Conservation (phyloP, 2,888 invertebrate genomes). For the Strigamia crassipes region DNA sequence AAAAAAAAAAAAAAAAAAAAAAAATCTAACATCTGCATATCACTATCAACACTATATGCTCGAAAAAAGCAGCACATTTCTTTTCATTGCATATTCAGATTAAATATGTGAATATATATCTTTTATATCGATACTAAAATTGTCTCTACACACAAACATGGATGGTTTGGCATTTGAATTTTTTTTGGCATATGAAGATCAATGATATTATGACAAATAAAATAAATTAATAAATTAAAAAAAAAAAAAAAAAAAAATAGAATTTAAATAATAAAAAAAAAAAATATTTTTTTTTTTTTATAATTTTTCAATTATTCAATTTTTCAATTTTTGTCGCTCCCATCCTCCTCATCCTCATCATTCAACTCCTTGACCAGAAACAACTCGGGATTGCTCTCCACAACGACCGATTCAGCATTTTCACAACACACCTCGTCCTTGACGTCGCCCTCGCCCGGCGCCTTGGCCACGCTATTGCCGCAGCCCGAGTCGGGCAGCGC, state of each 20-base stretch:
- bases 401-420: neutral
- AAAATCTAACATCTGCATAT: slow-evolving; percentile 38
- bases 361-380: slow-evolving; percentile 23
- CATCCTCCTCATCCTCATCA: neutral
- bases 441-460: neutral
- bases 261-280: too few relatives aligned
- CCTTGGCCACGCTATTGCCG: neutral
- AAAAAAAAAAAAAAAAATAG: neutral
- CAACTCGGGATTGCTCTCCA: slow-evolving; percentile 14
- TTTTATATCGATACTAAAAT: neutral
- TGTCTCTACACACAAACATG: slow-evolving; percentile 29
- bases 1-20: too few relatives aligned
- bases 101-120: neutral
- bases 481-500: neutral
- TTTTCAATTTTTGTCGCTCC: neutral
- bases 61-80: slow-evolving; percentile 6
- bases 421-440: slow-evolving; percentile 24
- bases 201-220: slow-evolving; percentile 4
- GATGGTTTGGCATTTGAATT: slow-evolving; percentile 22
- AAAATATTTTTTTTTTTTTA: too few relatives aligned
- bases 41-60: slow-evolving; percentile 36
- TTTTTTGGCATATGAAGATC: slow-evolving; percentile 13
- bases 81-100: slow-evolving; percentile 13
- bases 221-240: neutral
- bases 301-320: neutral